Conservation (phyloP, 2,888 invertebrate species). For the Zhuqinia jingwanae region DNA sequence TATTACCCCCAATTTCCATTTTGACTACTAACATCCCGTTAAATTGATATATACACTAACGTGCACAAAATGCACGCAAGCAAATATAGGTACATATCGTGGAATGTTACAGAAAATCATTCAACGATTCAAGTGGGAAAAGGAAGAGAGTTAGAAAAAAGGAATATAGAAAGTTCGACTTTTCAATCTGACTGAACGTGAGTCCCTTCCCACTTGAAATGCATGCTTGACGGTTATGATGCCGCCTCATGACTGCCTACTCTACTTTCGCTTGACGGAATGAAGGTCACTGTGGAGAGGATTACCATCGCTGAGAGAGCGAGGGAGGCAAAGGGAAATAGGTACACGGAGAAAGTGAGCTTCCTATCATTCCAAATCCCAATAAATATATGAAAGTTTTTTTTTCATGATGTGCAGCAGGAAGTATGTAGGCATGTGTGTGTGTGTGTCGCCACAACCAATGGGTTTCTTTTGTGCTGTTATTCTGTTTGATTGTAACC, state of each 20-base stretch:
- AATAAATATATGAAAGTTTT: no score
- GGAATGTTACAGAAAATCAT: no score
- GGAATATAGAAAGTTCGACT: neutral
- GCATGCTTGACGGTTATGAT: neutral
- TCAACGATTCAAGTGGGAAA: neutral
- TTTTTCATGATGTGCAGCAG: no score
- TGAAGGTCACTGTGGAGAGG: conserved; percentile 18
- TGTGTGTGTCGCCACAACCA: no score
- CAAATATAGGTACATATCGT: no score
- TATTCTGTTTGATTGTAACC: no score
- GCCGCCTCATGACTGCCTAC: neutral
- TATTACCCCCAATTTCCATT: no score
- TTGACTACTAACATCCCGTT: no score
- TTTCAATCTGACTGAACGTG: neutral
- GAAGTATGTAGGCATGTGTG: no score
- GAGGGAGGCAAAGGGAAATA: conserved; percentile 20
- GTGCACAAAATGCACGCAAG: no score
- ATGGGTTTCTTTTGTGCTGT: no score
- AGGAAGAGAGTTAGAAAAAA: neutral
- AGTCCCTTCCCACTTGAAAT: neutral
- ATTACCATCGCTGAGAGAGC: conserved; percentile 5
- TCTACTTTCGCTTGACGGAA: neutral
- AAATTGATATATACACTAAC: no score
- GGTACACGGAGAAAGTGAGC: conserved; percentile 35
- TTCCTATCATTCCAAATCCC: neutral